Evolutionary conservation across 2,888 invertebrate species (phyloP), one percentile per base, ranked within the genome.

Genomic region (Dasysyrphus tricinctus): DNA sequence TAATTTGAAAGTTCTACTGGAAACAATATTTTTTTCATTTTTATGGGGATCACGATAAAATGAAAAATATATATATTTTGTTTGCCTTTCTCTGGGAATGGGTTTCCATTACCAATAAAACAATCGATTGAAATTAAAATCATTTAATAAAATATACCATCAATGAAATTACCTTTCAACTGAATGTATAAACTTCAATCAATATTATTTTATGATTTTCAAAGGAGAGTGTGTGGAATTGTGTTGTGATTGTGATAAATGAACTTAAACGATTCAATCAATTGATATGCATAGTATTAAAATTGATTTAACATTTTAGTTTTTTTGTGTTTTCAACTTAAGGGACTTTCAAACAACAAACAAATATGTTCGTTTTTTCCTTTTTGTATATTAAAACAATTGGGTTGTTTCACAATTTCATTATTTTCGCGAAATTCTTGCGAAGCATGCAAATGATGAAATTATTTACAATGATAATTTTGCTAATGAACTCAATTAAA

Each of bases 81-180:
- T 14, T 54, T 54, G 54, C 54, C 29, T 54, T 54, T 7, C 11
- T 29, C 6, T 8, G 29, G 54, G 54, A 54, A 54, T 29, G 4
- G 29, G 3, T 29, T 2, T 19, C 9, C 11, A 24, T 24, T 29
- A 12, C 24, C 51, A 51, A 51, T 54, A 29, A 54, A 59, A 37
- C 57, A 37, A 37, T 59, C 19, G 37, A 59, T 37, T 59, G 57
- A 59, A 37, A 56, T 56, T 56, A 56, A 56, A 56, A 59, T 19
- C 57, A 5, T 57, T 32, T 57, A 57, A 57, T 51, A 51, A 51
- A 51, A 51, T 51, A 51, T 51, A 12, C 12, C 51, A 51, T 51
- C 24, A 51, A 12, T 54, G n/a, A 54, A 54, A 54, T 59, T 34
- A 37, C 57, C 37, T 59, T 59, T 37, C 37, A 59, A 57, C 57